phyloP scores from a whole-genome alignment of 2,797 vertebrate genomes.

The Phataginus tetradactyla region DNA sequence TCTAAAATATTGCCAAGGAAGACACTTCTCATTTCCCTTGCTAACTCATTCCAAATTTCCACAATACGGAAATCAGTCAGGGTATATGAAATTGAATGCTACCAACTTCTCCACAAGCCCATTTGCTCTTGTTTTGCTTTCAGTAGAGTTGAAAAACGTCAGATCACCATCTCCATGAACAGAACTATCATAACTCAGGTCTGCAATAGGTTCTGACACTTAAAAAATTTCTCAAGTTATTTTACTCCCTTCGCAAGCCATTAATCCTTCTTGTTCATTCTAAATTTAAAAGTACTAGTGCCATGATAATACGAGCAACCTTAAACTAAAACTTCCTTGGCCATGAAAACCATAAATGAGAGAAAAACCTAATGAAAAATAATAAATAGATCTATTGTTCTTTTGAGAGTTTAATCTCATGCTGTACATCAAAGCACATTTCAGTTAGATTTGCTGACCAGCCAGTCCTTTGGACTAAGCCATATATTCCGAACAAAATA shows the following conservation, averaged over 20 bases:
- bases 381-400: conserved; percentile 56
- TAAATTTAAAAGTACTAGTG: conserved; percentile 38
- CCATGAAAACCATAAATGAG: conserved; percentile 8
- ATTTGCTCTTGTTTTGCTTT: conserved; percentile 31
- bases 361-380: conserved; percentile 43
- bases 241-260: neutral
- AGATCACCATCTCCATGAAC: neutral
- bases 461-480: neutral
- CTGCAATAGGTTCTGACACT: neutral
- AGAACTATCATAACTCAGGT: neutral
- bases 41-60: conserved; percentile 47
- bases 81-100: neutral
- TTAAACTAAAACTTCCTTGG: conserved; percentile 35
- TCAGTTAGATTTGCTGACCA: neutral
- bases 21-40: conserved; percentile 60
- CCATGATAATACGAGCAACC: neutral
- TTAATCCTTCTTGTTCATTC: neutral
- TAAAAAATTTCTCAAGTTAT: conserved; percentile 1
- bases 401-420: conserved; percentile 60
- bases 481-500: conserved; percentile 62
- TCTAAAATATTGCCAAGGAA: conserved; percentile 64
- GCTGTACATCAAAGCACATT: conserved; percentile 40
- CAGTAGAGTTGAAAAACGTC: conserved; percentile 1
- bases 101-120: neutral
- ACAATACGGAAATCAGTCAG: conserved; percentile 29